Base-by-base conservation (phyloP, 2,888 invertebrate genomes). In the Pantelozetes paolii region DNA sequence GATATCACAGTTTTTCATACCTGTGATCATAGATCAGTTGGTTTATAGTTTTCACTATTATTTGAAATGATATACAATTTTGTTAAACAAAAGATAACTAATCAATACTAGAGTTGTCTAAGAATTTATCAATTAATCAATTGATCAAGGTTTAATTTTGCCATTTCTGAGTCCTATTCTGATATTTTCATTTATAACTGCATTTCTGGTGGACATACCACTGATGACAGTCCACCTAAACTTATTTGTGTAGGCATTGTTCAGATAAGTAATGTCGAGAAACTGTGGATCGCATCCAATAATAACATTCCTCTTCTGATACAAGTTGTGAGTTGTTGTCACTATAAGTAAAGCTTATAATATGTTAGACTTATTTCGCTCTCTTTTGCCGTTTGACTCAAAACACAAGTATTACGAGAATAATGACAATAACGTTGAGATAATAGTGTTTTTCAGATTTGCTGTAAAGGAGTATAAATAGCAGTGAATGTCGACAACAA, bases 91-190 rank as follows among this genome's bases (percentile, higher is more conserved):
- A 18, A 20, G 18, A 62, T 30, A n/a, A n/a, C n/a, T 15, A 62
- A 32, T 62, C 62, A 36, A 36, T 62, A n/a, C 32, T 26, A 26
- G 26, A 59, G n/a, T 62, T 62, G 36, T 36, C 28, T 62, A 15
- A 62, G 32, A n/a, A 62, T 62, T 62, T 32, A 62, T 62, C 62
- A 32, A 62, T 62, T 62, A 62, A 36, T 36, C 62, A 36, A 62
- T 62, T 28, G 62, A n/a, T n/a, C n/a, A n/a, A n/a, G n/a, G n/a
- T n/a, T 62, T 62, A 62, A 62, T 62, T 62, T 62, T 62, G 62
- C 36, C 62, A 11, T 62, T 62, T 20, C 32, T 62, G n/a, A 62
- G 62, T 30, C 30, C 36, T 32, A 18, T 32, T 62, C 36, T 62
- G 32, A 18, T 32, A 32, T 32, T 62, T 32, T 62, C 62, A 62